A percentile compares a stretch with the other conserved stretches of the same genome.
Conservation (phyloP, 1,140 invertebrate species). For the Drosophila sechellia region DNA sequence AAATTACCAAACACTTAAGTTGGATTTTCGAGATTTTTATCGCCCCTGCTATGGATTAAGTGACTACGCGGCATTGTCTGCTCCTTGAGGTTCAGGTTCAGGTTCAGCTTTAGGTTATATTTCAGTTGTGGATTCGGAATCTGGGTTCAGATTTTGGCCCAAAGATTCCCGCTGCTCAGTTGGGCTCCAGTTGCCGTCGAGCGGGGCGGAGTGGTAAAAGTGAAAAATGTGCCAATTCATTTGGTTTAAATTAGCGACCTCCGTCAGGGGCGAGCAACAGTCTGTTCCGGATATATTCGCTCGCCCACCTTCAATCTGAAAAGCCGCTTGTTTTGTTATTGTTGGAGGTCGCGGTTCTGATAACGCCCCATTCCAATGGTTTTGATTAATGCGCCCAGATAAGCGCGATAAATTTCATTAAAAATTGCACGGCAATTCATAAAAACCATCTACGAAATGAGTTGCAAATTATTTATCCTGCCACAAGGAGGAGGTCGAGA, state of each 20-base stretch:
- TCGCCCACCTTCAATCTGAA: slow-evolving; percentile 9
- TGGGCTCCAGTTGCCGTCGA: slow-evolving; percentile 12
- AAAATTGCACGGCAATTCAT: slow-evolving; percentile 83
- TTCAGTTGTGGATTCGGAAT: slow-evolving; percentile 25
- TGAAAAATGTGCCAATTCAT: slow-evolving; percentile 85
- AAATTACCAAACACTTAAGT: slow-evolving; percentile 84
- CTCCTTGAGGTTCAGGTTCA: slow-evolving; percentile 14
- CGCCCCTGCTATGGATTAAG: slow-evolving; percentile 78
- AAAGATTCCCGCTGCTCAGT: slow-evolving; percentile 59
- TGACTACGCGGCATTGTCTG: slow-evolving; percentile 66
- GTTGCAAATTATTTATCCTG: slow-evolving; percentile 80
- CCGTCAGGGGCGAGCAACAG: slow-evolving; percentile 70
- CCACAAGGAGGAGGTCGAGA: slow-evolving; percentile 21
- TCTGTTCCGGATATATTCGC: slow-evolving; percentile 46
- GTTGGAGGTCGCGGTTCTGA: slow-evolving; percentile 58
- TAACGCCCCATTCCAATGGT: slow-evolving; percentile 36
- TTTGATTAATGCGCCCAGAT: slow-evolving; percentile 79
- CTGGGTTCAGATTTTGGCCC: slow-evolving; percentile 26
- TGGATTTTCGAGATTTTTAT: slow-evolving; percentile 84
- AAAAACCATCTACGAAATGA: slow-evolving; percentile 81
- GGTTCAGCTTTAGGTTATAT: slow-evolving; percentile 21
- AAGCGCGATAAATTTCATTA: slow-evolving; percentile 83
- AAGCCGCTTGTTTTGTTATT: slow-evolving; percentile 7
- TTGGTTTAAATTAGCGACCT: slow-evolving; percentile 84
- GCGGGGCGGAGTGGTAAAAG: slow-evolving; percentile 46